phyloP scores from a whole-genome alignment of 2,888 invertebrate species.

The Autographa gamma region DNA sequence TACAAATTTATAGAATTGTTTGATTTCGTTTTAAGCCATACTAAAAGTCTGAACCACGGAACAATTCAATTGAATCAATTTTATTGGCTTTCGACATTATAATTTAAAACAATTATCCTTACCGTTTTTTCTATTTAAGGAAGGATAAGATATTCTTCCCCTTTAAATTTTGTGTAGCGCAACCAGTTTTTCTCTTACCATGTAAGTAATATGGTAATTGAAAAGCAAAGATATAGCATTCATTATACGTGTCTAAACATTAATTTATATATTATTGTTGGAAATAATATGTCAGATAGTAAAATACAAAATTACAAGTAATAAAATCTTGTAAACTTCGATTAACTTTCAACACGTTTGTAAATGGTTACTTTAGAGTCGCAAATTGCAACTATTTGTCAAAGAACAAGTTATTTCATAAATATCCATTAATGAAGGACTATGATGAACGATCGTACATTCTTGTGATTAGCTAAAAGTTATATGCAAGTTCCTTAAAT shows the following conservation, averaged over 20 bases:
- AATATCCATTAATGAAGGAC: slow-evolving; percentile 12
- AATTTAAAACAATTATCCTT: too few relatives aligned
- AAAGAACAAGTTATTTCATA: slow-evolving; percentile 19
- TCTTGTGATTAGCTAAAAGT: slow-evolving; percentile 22
- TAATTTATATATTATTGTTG: too few relatives aligned
- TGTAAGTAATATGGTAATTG: too few relatives aligned
- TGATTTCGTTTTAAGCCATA: slow-evolving; percentile 20
- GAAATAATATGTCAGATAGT: background rate
- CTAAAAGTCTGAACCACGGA: slow-evolving; percentile 5
- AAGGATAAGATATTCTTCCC: too few relatives aligned
- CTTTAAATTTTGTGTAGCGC: too few relatives aligned
- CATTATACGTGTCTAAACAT: too few relatives aligned
- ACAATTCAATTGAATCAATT: background rate
- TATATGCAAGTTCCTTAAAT: slow-evolving; percentile 6
- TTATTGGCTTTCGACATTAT: background rate
- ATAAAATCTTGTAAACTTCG: background rate
- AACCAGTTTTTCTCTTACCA: too few relatives aligned
- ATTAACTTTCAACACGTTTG: slow-evolving; percentile 1
- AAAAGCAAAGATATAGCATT: too few relatives aligned
- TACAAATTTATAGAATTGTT: slow-evolving; percentile 14
- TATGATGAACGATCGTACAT: slow-evolving; percentile 15
- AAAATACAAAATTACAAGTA: background rate
- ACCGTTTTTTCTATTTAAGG: too few relatives aligned
- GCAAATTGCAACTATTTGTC: slow-evolving; percentile 11
- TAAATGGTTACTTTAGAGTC: background rate